Evolutionary conservation across 1,140 invertebrate species (phyloP).

Genomic region (Idris sp.): DNA sequence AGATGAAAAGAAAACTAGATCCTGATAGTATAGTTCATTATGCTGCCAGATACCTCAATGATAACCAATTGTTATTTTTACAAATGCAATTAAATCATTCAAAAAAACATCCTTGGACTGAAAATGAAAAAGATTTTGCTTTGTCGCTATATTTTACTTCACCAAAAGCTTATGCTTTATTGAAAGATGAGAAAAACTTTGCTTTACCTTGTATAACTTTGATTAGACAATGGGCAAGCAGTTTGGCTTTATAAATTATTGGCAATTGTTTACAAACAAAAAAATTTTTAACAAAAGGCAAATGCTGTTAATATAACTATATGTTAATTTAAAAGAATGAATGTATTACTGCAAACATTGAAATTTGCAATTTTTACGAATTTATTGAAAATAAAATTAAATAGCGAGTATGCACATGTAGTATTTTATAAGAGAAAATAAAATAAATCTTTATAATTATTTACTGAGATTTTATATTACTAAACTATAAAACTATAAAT

Average conservation of each 20-base stretch:
- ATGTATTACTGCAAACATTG: no score
- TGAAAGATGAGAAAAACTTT: constrained; percentile 39
- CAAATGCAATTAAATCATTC: constrained; percentile 51
- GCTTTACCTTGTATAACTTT: constrained; percentile 39
- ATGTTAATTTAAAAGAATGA: no score
- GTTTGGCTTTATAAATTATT: constrained; percentile 2
- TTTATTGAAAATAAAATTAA: no score
- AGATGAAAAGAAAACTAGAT: constrained; percentile 37
- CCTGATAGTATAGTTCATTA: constrained; percentile 36
- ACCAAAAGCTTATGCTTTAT: constrained; percentile 35
- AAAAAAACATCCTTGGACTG: constrained; percentile 48
- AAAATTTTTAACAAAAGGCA: no score
- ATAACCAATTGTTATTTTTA: constrained; percentile 29
- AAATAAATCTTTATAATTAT: no score
- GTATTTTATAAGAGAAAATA: no score
- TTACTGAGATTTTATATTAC: no score
- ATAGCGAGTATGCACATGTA: no score
- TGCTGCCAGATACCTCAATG: constrained; percentile 31
- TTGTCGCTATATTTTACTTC: constrained; percentile 44
- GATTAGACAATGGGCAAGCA: constrained; percentile 32
- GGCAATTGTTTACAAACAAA: no score
- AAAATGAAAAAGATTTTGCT: constrained; percentile 41
- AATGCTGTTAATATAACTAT: no score
- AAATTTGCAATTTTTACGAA: no score
- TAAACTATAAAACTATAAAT: no score